Conservation (phyloP, 2,888 invertebrate genomes). For the Crossocerus cetratus region DNA sequence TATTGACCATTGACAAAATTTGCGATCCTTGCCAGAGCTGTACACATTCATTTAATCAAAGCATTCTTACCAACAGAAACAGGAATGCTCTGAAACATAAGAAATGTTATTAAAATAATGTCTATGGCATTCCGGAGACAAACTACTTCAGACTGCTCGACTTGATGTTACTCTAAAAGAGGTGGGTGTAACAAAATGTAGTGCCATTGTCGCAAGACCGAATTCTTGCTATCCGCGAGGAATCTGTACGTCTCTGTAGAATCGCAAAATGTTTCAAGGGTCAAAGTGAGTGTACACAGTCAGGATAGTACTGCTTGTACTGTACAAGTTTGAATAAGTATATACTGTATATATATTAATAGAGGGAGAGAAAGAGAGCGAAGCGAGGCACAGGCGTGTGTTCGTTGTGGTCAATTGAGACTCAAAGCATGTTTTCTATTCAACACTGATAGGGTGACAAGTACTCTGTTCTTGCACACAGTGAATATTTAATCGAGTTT, state of each 20-base stretch:
- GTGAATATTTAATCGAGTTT: conserved; percentile 14
- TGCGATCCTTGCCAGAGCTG: neutral
- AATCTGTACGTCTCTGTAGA: neutral
- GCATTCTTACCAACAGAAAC: too few species aligned
- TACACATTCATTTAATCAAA: neutral
- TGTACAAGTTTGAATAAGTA: conserved; percentile 1
- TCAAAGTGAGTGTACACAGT: neutral
- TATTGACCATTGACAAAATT: neutral
- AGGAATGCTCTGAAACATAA: too few species aligned
- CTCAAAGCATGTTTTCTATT: conserved; percentile 41
- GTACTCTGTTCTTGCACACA: conserved; percentile 14
- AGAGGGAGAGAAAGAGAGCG: conserved; percentile 59
- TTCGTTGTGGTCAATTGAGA: conserved; percentile 57
- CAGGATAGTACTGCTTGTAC: conserved; percentile 9
- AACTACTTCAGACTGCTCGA: too few species aligned
- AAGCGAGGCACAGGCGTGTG: conserved; percentile 63
- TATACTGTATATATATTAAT: conserved; percentile 16
- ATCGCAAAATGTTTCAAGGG: neutral
- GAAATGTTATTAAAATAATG: too few species aligned
- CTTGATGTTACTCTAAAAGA: too few species aligned
- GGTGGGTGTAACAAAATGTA: too few species aligned
- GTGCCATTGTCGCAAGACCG: too few species aligned
- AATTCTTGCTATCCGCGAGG: too few species aligned
- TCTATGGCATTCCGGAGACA: too few species aligned
- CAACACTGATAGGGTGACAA: conserved; percentile 21